Conservation (phyloP, 2,113 vertebrate genomes). For the Mungos mungo region DNA sequence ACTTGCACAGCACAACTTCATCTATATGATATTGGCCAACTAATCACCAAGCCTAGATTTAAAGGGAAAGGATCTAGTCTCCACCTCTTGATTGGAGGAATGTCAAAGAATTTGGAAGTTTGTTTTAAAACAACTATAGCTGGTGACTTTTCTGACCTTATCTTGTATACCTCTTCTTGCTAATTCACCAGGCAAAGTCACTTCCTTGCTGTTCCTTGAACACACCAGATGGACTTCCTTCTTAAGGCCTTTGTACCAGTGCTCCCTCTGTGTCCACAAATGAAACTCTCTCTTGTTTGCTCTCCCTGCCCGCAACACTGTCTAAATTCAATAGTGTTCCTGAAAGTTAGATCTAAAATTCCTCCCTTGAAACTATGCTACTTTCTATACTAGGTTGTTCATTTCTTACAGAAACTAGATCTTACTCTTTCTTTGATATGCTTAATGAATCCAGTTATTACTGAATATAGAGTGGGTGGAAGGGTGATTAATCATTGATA, state of each 20-base stretch:
- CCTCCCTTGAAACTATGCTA: background rate
- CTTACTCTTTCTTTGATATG: background rate
- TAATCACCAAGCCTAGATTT: background rate
- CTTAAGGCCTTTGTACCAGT: background rate
- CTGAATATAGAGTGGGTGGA: background rate
- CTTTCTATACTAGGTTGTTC: background rate
- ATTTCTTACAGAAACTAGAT: background rate
- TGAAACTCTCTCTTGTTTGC: background rate
- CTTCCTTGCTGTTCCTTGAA: background rate
- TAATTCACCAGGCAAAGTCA: background rate
- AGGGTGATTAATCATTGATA: slow-evolving; percentile 37
- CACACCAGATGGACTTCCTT: rapidly evolving
- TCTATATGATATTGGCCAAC: background rate
- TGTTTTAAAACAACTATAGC: background rate
- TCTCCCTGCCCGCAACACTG: rapidly evolving
- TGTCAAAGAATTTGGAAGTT: background rate
- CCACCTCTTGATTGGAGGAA: background rate
- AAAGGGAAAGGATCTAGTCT: background rate
- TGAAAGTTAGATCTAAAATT: background rate
- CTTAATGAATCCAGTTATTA: slow-evolving; percentile 50
- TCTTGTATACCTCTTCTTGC: background rate
- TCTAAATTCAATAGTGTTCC: background rate
- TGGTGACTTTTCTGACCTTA: background rate
- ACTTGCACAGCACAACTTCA: background rate
- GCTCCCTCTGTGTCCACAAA: no score